Evolutionary conservation across 2,797 vertebrate species (phyloP).

Genomic region (Setipinna tenuifilis): DNA sequence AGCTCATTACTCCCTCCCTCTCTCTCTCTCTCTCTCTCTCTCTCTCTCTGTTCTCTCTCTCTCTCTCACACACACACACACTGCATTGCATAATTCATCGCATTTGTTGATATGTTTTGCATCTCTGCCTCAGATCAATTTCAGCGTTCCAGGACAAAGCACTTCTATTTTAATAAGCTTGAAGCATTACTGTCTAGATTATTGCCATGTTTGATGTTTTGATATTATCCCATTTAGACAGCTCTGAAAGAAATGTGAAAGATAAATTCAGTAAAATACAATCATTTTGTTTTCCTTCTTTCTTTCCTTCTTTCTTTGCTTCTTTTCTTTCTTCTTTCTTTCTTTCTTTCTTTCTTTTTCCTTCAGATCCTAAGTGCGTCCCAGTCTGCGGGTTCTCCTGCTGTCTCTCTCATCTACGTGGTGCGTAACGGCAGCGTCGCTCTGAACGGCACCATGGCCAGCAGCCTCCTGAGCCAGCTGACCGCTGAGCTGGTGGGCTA

Average conservation of each 20-base stretch:
- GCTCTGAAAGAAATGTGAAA: background rate
- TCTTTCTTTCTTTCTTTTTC: constrained; percentile 39
- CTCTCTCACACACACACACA: no score
- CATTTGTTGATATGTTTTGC: constrained; percentile 6
- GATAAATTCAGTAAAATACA: background rate
- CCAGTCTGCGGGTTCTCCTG: constrained; percentile 78
- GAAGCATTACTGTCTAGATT: background rate
- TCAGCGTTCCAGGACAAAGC: background rate
- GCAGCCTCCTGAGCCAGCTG: constrained; percentile 91
- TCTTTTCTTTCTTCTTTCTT: constrained; percentile 19
- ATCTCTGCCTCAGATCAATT: constrained; percentile 13
- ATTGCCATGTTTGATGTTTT: background rate
- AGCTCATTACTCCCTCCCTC: background rate
- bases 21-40: background rate
- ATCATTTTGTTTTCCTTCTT: background rate
- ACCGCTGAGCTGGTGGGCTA: constrained; percentile 96
- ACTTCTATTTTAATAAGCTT: background rate
- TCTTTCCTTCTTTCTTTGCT: background rate
- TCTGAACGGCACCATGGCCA: constrained; percentile 90
- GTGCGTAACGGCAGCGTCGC: constrained; percentile 86
- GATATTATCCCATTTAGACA: background rate
- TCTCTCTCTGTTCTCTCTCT: background rate
- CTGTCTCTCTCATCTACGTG: constrained; percentile 90
- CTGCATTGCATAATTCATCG: background rate
- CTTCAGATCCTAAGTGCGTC: constrained; percentile 89